Evolutionary conservation across 2,113 vertebrate species (phyloP).

Genomic region (Bagarius yarrelli): DNA sequence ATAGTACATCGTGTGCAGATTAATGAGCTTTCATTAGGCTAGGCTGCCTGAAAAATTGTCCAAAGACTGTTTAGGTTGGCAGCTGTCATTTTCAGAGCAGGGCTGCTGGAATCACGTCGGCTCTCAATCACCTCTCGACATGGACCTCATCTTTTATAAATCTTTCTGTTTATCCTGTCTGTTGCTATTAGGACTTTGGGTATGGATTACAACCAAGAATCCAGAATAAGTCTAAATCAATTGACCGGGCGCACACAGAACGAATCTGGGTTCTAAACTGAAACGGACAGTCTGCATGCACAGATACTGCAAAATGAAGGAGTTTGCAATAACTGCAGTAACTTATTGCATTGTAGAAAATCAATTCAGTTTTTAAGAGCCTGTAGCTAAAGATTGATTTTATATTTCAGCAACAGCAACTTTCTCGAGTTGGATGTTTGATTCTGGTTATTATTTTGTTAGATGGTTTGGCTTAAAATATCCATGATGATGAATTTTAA

Average conservation of each 20-base stretch:
- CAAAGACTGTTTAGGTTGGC: constrained; percentile 3
- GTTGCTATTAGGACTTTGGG: neutral
- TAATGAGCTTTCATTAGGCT: constrained; percentile 19
- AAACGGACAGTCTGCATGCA: neutral
- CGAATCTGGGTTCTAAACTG: neutral
- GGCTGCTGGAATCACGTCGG: neutral
- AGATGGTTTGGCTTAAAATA: neutral
- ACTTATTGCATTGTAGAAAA: neutral
- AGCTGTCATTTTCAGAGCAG: neutral
- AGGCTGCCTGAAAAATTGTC: constrained; percentile 8
- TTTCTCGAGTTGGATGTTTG: neutral
- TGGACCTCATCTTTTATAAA: neutral
- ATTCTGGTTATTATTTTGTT: neutral
- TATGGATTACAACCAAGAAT: constrained; percentile 6
- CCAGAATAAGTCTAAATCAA: neutral
- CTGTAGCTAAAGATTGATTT: neutral
- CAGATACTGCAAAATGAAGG: neutral
- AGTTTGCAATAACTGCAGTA: neutral
- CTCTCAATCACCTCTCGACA: neutral
- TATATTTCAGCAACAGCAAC: neutral
- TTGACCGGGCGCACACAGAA: neutral
- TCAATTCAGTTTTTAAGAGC: neutral
- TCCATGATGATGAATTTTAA: neutral
- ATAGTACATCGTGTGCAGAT: constrained; percentile 7
- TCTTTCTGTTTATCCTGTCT: neutral